These are phyloP conservation scores for Hypomecis atomaria DNA, from an alignment of 2,888 invertebrate species.

Conservation along the genomic window DNA sequence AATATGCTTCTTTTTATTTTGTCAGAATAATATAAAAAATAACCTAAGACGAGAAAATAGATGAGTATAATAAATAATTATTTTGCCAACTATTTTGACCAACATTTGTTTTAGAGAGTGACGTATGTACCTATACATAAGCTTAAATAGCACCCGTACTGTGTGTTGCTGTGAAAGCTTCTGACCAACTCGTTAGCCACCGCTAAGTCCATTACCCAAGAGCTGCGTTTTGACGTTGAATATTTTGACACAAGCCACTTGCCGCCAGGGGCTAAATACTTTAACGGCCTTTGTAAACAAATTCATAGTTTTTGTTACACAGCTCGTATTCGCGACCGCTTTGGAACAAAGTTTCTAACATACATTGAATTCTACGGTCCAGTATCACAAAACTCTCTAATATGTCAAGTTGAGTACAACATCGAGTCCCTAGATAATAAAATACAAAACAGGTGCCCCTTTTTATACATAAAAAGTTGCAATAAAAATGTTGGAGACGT, in stretches of 20 bases:
- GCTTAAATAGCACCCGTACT: conserved; percentile 50
- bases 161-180: conserved; percentile 43
- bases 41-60: too few species aligned
- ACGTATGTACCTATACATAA: conserved; percentile 51
- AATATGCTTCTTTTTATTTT: too few species aligned
- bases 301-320: conserved; percentile 31
- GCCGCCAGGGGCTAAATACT: conserved; percentile 65
- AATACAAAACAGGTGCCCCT: conserved; percentile 10
- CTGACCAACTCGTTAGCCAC: conserved; percentile 59
- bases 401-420: conserved; percentile 5
- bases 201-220: conserved; percentile 72
- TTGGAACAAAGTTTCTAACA: conserved; percentile 22
- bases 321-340: conserved; percentile 12
- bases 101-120: conserved; percentile 46
- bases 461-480: conserved; percentile 43
- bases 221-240: conserved; percentile 66
- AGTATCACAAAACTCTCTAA: conserved; percentile 3
- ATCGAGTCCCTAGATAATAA: conserved; percentile 10
- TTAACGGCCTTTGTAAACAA: conserved; percentile 55
- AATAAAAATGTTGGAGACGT: conserved; percentile 62
- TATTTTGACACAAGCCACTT: conserved; percentile 64
- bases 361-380: neutral
- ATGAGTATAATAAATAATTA: neutral
- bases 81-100: neutral
- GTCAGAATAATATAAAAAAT: too few species aligned